Base-by-base conservation (phyloP, 1,140 invertebrate species). In the Geopemphigus sp. region DNA sequence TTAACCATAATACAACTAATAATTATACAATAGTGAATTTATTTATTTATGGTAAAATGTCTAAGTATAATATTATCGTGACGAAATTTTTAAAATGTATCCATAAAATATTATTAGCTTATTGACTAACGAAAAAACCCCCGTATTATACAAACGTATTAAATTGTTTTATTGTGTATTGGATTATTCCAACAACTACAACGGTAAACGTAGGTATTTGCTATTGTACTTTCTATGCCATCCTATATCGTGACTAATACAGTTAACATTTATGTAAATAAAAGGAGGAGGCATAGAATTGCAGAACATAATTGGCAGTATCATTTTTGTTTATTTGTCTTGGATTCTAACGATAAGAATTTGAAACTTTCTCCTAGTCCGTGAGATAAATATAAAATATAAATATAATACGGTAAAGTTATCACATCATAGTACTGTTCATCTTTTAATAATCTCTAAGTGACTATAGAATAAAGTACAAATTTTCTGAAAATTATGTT, bases 341-440 rank as follows among this genome's bases (percentile, higher is more conserved):
- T 72, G 10, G 26, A 53, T 26, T 29, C 17, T 15, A 54, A 54
- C 17, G 10, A 53, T 53, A 70, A 26, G 24, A 26, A 72, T 54
- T 29, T 3, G 19, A 72, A 72, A 72, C 68, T 72, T 72, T 72
- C 68, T 72, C 68, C 17, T 29, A 54, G 5, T 29, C 15, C 68
- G 22, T 53, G 10, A 70, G n/a, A 24, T 26, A 17, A 68, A 68
- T 24, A 57, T 10, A 57, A 1, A 11, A 12, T 45, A 11, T 50
- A 14, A 14, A 50, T 50, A 12, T 45, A 11, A 11, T 45, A 45
- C 39, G 5, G n/a, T n/a, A 39, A 39, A 6, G 22, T 10, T 57
- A 10, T 57, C 32, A 39, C 32, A 57, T 19, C 19, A 19, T 39
- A 54, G 19, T 3, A 54, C 19, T 39, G 8, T 39, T 19, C 14